phyloP scores from a whole-genome alignment of 64 coral and sea anemone genomes.

The Montipora foliosa region DNA sequence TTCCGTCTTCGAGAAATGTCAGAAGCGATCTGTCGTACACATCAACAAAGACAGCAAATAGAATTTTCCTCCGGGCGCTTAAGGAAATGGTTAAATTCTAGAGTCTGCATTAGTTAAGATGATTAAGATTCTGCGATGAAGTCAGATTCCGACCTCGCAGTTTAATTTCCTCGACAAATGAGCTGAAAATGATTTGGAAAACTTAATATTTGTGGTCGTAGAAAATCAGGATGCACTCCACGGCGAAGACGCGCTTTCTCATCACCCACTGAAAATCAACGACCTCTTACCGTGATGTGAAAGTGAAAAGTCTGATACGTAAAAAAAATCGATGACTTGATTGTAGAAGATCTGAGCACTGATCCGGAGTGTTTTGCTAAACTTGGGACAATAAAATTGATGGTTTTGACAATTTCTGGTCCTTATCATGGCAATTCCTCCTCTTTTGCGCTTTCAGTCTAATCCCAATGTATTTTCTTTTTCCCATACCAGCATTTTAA shows the following conservation, averaged over 20 bases:
- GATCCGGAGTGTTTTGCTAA: background rate
- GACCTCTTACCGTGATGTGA: background rate
- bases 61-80: background rate
- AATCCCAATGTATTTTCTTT: constrained; percentile 12
- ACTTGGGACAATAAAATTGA: background rate
- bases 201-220: background rate
- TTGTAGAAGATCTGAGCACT: background rate
- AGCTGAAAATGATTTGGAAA: background rate
- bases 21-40: no score
- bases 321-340: background rate
- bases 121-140: constrained; percentile 17
- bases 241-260: background rate
- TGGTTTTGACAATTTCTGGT: background rate
- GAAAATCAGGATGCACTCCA: background rate
- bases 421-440: background rate
- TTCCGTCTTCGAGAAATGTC: background rate
- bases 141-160: background rate
- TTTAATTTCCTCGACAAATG: background rate
- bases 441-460: background rate
- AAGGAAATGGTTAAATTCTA: background rate
- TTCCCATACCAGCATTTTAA: background rate
- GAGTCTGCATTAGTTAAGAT: background rate
- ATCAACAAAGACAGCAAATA: no score
- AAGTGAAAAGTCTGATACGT: background rate
- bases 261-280: background rate